phyloP scores from a whole-genome alignment of 2,888 invertebrate species.

The Tortricodes alternella region DNA sequence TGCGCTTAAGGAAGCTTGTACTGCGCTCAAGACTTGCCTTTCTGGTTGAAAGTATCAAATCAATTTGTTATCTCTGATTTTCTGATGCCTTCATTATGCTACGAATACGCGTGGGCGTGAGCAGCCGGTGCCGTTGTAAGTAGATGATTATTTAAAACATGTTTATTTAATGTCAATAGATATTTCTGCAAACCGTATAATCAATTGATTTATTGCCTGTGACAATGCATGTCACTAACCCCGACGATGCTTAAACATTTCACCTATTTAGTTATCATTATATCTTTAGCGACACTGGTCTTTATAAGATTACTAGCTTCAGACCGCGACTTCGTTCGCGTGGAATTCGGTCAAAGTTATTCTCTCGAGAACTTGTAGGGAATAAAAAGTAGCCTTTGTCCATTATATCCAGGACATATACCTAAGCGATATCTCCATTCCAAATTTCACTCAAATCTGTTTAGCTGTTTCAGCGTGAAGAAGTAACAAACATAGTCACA shows the following conservation, averaged over 20 bases:
- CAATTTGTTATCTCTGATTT: background rate
- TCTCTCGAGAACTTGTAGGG: too few species aligned
- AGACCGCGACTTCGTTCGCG: too few species aligned
- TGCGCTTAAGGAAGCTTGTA: constrained; percentile 9
- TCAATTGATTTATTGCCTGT: constrained; percentile 1
- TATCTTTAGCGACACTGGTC: too few species aligned
- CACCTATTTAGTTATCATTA: background rate
- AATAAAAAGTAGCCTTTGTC: too few species aligned
- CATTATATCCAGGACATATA: too few species aligned
- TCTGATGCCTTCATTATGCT: constrained; percentile 2
- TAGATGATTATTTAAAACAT: constrained; percentile 22
- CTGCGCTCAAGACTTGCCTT: background rate
- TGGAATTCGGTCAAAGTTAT: too few species aligned
- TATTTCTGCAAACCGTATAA: constrained; percentile 15
- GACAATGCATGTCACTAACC: background rate
- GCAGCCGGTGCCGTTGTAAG: constrained; percentile 11
- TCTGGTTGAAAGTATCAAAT: background rate
- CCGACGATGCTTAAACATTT: background rate
- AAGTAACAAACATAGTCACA: too few species aligned
- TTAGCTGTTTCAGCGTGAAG: too few species aligned
- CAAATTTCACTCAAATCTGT: too few species aligned
- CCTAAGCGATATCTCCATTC: too few species aligned
- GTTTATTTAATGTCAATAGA: constrained; percentile 20
- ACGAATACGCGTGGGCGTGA: constrained; percentile 7
- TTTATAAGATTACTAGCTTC: too few species aligned